Percentiles rank a stretch among this genome's conserved stretches.
Evolutionary conservation across 2,888 invertebrate species (phyloP).

Genomic region (Petrolisthes manimaculis): DNA sequence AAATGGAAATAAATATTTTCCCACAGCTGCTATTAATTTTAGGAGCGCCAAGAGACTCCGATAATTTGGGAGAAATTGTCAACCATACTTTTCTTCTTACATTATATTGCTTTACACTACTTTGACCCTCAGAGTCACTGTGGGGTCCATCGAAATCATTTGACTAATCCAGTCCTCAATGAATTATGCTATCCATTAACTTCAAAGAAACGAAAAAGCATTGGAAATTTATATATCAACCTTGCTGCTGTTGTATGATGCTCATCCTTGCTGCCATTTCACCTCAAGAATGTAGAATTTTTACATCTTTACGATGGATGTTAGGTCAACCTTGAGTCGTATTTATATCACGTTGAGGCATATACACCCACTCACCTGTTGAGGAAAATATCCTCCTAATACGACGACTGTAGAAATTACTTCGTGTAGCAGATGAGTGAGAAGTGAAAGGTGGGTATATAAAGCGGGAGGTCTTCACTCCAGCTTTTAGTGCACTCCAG

Average conservation of each 20-base stretch:
- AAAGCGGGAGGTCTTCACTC: slow-evolving; percentile 37
- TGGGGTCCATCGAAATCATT: no score
- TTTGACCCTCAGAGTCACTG: no score
- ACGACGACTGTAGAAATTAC: slow-evolving; percentile 42
- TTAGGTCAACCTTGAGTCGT: slow-evolving; percentile 33
- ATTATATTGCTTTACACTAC: no score
- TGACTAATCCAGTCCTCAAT: neutral
- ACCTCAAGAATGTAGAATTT: slow-evolving; percentile 17
- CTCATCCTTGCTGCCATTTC: neutral
- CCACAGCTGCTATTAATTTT: neutral
- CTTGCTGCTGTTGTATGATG: slow-evolving; percentile 20
- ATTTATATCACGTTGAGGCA: slow-evolving; percentile 36
- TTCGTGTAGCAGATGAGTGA: slow-evolving; percentile 45
- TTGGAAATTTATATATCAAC: neutral
- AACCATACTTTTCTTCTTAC: no score
- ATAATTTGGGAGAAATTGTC: no score
- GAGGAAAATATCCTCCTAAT: slow-evolving; percentile 43
- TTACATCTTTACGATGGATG: slow-evolving; percentile 21
- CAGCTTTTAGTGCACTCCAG: slow-evolving; percentile 48
- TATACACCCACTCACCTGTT: slow-evolving; percentile 44
- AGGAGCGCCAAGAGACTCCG: neutral
- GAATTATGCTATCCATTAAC: neutral
- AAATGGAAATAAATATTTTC: slow-evolving; percentile 6
- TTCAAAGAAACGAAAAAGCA: neutral
- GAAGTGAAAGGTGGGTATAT: slow-evolving; percentile 48